Percentiles rank a stretch among this genome's conserved stretches.
These are phyloP conservation scores for Bufo gargarizans DNA, from an alignment of 2,113 vertebrate genomes.

Conservation along the genomic window DNA sequence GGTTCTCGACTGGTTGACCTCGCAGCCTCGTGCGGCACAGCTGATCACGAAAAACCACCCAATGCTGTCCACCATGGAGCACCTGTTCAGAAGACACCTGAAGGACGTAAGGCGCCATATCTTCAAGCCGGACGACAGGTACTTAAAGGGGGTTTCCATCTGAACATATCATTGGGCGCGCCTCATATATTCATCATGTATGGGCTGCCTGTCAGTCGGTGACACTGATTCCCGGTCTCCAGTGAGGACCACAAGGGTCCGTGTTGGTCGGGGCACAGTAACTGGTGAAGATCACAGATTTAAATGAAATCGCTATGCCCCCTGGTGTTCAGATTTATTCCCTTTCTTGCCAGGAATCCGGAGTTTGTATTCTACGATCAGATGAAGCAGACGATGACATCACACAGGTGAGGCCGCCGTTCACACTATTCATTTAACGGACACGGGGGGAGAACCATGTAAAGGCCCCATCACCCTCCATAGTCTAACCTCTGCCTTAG, in stretches of 20 bases:
- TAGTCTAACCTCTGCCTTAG: too few species aligned
- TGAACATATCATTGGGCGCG: too few species aligned
- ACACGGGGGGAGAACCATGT: too few species aligned
- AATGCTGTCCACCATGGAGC: conserved; percentile 74
- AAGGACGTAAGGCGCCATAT: conserved; percentile 72
- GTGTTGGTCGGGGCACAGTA: not conserved
- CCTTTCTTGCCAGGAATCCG: conserved; percentile 70
- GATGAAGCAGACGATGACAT: conserved; percentile 75
- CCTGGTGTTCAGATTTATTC: not conserved
- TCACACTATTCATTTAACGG: too few species aligned
- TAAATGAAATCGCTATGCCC: not conserved
- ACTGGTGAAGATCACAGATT: not conserved
- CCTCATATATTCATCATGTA: too few species aligned
- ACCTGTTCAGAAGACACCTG: conserved; percentile 73
- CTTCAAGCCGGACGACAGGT: conserved; percentile 74
- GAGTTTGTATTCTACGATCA: conserved; percentile 78
- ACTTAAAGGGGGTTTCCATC: not conserved
- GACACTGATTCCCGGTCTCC: not conserved
- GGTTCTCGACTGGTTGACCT: conserved; percentile 71
- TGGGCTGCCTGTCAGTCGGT: not conserved
- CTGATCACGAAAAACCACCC: conserved; percentile 73
- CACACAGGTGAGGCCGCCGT: conserved; percentile 71
- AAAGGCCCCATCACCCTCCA: too few species aligned
- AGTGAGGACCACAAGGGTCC: not conserved
- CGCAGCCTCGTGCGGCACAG: conserved; percentile 74